Percentiles rank a stretch among this genome's conserved stretches.
Evolutionary conservation across 1,140 invertebrate species (phyloP).

Genomic region (Formica exsecta): DNA sequence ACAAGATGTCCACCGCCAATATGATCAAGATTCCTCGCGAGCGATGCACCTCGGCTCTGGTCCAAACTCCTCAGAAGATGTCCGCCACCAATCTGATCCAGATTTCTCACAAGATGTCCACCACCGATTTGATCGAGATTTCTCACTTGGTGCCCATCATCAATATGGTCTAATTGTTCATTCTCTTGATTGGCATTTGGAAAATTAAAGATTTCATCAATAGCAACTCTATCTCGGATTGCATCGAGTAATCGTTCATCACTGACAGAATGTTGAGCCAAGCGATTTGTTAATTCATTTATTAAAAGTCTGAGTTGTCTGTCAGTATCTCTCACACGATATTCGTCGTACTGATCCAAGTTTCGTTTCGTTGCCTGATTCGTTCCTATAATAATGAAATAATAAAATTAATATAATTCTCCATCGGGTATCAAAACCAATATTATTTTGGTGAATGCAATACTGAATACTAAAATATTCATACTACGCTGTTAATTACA

Average conservation of each 20-base stretch:
- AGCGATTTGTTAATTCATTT: background rate
- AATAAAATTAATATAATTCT: slow-evolving; percentile 6
- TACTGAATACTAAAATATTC: background rate
- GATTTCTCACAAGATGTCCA: slow-evolving; percentile 78
- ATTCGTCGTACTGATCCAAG: slow-evolving; percentile 77
- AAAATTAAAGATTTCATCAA: slow-evolving; percentile 11
- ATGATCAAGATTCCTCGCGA: slow-evolving; percentile 82
- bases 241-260: background rate
- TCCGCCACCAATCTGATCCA: slow-evolving; percentile 85
- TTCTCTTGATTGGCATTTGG: background rate
- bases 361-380: slow-evolving; percentile 73
- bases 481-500: slow-evolving; percentile 2
- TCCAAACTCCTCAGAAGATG: slow-evolving; percentile 83
- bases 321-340: slow-evolving; percentile 34
- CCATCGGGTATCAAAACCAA: background rate
- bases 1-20: slow-evolving; percentile 86
- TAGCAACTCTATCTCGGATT: background rate
- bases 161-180: slow-evolving; percentile 6
- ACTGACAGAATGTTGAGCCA: background rate
- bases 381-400: slow-evolving; percentile 19
- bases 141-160: background rate
- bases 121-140: slow-evolving; percentile 84
- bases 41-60: slow-evolving; percentile 85
- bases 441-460: background rate
- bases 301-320: background rate